phyloP scores from a whole-genome alignment of 2,888 invertebrate species.

The Margaritifera margaritifera region DNA sequence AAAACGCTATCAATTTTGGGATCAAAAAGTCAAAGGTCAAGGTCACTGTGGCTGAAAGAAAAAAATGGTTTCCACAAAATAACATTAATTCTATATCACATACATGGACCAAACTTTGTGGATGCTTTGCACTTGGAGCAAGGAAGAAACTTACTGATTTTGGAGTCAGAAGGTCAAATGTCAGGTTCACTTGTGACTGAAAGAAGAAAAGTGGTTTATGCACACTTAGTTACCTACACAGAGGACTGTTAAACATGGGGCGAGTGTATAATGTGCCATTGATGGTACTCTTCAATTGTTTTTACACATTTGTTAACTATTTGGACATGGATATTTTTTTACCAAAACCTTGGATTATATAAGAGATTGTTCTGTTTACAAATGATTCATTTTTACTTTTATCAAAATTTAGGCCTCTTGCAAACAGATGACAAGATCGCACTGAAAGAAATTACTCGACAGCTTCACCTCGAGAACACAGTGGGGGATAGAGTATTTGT shows the following conservation, averaged over 20 bases:
- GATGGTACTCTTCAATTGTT: background rate
- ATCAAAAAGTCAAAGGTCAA: too few species aligned
- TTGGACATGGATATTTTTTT: background rate
- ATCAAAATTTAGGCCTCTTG: slow-evolving; percentile 75
- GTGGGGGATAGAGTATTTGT: slow-evolving; percentile 89
- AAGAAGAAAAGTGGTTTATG: too few species aligned
- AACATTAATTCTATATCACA: too few species aligned
- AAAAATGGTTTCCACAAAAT: too few species aligned
- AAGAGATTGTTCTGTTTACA: background rate
- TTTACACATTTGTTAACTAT: background rate
- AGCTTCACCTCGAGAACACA: slow-evolving; percentile 85
- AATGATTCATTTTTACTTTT: background rate
- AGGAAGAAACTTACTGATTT: too few species aligned
- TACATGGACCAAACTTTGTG: too few species aligned
- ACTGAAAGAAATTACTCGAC: slow-evolving; percentile 86
- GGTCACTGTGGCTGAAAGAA: too few species aligned
- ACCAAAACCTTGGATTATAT: background rate
- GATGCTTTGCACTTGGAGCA: too few species aligned
- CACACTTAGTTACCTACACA: too few species aligned
- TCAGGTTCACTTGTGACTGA: too few species aligned
- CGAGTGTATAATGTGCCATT: background rate
- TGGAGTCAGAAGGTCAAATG: too few species aligned
- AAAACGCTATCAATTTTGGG: too few species aligned
- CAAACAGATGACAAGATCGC: slow-evolving; percentile 93
- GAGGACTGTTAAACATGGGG: background rate